Conservation (phyloP, 2,113 vertebrate genomes). For the Lycaon pictus region DNA sequence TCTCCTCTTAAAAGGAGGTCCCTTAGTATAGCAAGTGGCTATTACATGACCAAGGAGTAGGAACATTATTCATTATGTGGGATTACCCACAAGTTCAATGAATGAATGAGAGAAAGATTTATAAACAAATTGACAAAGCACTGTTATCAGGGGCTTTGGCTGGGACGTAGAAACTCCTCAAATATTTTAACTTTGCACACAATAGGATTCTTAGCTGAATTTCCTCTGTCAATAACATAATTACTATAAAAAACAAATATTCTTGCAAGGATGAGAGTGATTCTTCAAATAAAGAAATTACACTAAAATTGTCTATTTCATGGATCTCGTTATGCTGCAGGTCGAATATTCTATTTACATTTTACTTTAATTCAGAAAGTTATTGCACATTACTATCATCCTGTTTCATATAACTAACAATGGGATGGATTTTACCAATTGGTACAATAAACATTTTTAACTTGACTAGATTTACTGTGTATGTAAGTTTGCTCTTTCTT, state of each 20-base stretch:
- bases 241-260: slow-evolving; percentile 44
- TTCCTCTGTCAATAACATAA: slow-evolving; percentile 33
- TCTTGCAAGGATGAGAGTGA: slow-evolving; percentile 19
- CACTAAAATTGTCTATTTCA: neutral
- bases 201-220: slow-evolving; percentile 24
- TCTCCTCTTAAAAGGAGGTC: neutral
- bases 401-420: neutral
- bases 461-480: neutral
- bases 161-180: neutral
- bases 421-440: neutral
- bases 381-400: neutral
- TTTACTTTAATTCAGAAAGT: slow-evolving; percentile 30
- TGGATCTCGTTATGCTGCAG: neutral
- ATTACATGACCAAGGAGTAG: neutral
- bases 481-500: neutral
- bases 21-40: slow-evolving; percentile 7
- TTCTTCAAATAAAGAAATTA: slow-evolving; percentile 46
- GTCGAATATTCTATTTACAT: neutral
- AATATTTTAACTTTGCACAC: slow-evolving; percentile 4
- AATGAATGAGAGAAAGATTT: slow-evolving; percentile 4
- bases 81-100: neutral
- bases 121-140: slow-evolving; percentile 41
- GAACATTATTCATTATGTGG: neutral
- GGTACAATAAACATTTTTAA: slow-evolving; percentile 47
- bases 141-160: neutral